A percentile compares a stretch with the other conserved stretches of the same genome.
phyloP scores from a whole-genome alignment of 2,113 vertebrate genomes.

The Daphoenositta chrysoptera region DNA sequence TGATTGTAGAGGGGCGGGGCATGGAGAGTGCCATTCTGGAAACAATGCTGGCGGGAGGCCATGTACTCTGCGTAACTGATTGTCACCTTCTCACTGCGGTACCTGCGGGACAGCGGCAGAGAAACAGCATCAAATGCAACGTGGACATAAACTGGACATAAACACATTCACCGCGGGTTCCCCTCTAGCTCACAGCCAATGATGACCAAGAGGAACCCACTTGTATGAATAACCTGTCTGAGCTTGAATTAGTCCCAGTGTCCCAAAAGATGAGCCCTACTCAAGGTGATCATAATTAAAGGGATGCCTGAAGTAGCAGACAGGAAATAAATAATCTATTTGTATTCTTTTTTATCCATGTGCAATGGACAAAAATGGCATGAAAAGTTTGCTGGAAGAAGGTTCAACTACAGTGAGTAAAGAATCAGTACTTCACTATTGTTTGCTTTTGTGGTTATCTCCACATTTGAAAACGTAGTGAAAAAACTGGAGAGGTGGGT shows the following conservation, averaged over 20 bases:
- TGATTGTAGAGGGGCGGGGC: conserved; percentile 85
- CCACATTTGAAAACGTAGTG: neutral
- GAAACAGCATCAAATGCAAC: accelerated
- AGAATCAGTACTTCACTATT: neutral
- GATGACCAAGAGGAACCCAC: neutral
- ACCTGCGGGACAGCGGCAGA: conserved; percentile 60
- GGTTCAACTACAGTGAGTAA: neutral
- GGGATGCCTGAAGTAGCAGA: neutral
- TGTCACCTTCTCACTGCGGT: conserved; percentile 87
- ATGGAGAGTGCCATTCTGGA: conserved; percentile 85
- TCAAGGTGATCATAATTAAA: neutral
- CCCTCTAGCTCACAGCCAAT: neutral
- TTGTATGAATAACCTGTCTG: neutral
- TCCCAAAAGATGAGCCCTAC: neutral
- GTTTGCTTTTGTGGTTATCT: neutral
- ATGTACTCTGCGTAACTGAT: conserved; percentile 85
- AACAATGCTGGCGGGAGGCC: conserved; percentile 82
- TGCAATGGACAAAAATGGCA: neutral
- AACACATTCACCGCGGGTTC: neutral
- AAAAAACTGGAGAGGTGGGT: neutral
- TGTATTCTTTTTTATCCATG: neutral
- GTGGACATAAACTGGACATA: accelerated
- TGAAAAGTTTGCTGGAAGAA: neutral
- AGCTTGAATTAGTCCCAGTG: neutral
- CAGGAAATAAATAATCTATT: neutral